Evolutionary conservation across 2,888 invertebrate species (phyloP), one percentile per base, ranked within the genome.

Genomic region (Athrips mouffetella): DNA sequence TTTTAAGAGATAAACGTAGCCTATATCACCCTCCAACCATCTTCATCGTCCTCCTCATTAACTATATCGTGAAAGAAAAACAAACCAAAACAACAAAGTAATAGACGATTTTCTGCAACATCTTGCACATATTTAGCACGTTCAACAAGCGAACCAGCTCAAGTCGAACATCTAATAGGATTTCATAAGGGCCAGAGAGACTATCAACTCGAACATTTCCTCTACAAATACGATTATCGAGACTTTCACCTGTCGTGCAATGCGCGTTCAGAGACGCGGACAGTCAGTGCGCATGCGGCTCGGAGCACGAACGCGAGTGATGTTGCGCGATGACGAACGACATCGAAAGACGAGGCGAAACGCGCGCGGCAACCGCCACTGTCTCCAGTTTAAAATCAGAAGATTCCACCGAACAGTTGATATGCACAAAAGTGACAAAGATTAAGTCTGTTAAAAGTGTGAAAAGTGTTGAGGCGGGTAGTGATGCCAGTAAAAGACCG

Each of bases 331-430:
- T 71, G 70, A 57, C 66, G 51, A 62, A 63, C 50, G 61, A 25
- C 27, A 49, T 51, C 54, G 63, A 61, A 59, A 56, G 65, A 50
- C 55, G 59, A 41, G 59, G 52, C 66, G 51, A 63, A 60, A 58
- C 42, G 21, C 70, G 59, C 64, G 68, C 71, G 52, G 67, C 79
- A 48, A 74, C 77, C 54, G 80, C 82, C 46, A 88, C 89, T 18
- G 82, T 88, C 50, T 87, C 89, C 67, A 86, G 86, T 60, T 70
- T 88, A 49, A 85, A 88, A 54, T 89, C 89, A 6, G 84, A 89
- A 64, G 83, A 88, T 67, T 91, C 91, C 16, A 90, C 90, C 2
- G 90, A 91, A 60, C 90, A 89, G 53, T 60, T 91, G 35, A 91
- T 91, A 50, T 89, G 89, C 62, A 90, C 79, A 57, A 76, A 78